phyloP scores from a whole-genome alignment of 2,113 vertebrate genomes.

The Rhodinocichla rosea region DNA sequence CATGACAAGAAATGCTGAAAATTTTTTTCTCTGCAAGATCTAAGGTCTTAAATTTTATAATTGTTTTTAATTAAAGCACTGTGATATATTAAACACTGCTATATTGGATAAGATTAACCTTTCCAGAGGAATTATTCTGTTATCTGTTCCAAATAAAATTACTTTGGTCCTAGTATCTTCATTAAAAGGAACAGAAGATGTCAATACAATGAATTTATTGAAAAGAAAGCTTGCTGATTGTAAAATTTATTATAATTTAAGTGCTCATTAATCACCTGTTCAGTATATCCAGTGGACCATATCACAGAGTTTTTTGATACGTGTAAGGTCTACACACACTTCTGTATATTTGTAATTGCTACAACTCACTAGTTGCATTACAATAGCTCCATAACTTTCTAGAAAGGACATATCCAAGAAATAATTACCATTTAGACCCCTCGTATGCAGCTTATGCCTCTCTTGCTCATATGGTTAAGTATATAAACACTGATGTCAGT shows the following conservation, averaged over 20 bases:
- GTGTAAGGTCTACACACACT: accelerated
- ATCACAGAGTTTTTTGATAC: neutral
- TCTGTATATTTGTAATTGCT: neutral
- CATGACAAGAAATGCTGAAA: neutral
- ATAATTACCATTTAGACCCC: neutral
- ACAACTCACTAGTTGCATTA: neutral
- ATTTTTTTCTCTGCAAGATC: neutral
- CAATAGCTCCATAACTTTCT: neutral
- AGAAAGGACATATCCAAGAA: neutral
- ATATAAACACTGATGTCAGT: accelerated
- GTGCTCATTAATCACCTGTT: neutral
- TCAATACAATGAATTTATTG: neutral
- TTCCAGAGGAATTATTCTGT: neutral
- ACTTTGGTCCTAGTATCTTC: neutral
- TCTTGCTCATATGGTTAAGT: neutral
- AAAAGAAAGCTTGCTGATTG: neutral
- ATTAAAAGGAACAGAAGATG: neutral
- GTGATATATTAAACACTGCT: neutral
- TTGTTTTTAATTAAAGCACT: neutral
- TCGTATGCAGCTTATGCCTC: accelerated
- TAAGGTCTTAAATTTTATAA: neutral
- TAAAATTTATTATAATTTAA: neutral
- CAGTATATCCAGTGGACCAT: no score
- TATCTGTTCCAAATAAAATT: neutral
- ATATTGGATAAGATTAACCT: neutral